Base-by-base conservation (phyloP, 1,140 invertebrate genomes). In the Centruroides vittatus region DNA sequence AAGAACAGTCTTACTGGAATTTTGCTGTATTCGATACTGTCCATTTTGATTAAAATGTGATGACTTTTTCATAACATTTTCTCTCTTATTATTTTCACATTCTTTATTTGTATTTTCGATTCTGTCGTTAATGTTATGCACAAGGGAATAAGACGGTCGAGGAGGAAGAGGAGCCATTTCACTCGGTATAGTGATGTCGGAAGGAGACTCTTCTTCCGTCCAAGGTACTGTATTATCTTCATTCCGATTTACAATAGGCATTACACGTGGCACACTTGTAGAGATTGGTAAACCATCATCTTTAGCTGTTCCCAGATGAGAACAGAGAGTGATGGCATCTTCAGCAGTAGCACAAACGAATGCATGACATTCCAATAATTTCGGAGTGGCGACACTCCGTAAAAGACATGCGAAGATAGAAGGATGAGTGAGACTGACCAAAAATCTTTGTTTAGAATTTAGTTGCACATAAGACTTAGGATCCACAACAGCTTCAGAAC, bases 371-470 rank as follows among this genome's bases (percentile, higher is more conserved):
- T 93, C 88, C 55, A 92, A 74, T 61, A 86, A 78, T 68, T 84
- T 85, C 3, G 85, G 82, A 8, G 57, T 35, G 8, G 64, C 60
- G 8, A 85, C 80, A 41, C 59, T 61, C 4, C 67, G 58, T 86
- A 93, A 93, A 23, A 93, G 86, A 50, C 92, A 89, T 11, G 88
- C 87, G 73, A 94, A 92, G 68, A 94, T 82, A 1, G 90, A 89
- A 0, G 87, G 86, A 74, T 90, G 88, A 41, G 70, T 69, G n/a
- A 67, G 47, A 35, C 64, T 62, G 35, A 66, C 63, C 50, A 65
- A 54, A 47, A 65, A 65, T 34, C 60, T 23, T 51, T 67, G 66
- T 53, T 66, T 67, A 3, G 58, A 53, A 4, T 49, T 48, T 10
- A 68, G 47, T 10, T 49, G 59, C 7, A 65, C 47, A 41, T 65